These are phyloP conservation scores for Pristis pectinata DNA, from an alignment of 2,797 vertebrate genomes.

Conservation along the genomic window DNA sequence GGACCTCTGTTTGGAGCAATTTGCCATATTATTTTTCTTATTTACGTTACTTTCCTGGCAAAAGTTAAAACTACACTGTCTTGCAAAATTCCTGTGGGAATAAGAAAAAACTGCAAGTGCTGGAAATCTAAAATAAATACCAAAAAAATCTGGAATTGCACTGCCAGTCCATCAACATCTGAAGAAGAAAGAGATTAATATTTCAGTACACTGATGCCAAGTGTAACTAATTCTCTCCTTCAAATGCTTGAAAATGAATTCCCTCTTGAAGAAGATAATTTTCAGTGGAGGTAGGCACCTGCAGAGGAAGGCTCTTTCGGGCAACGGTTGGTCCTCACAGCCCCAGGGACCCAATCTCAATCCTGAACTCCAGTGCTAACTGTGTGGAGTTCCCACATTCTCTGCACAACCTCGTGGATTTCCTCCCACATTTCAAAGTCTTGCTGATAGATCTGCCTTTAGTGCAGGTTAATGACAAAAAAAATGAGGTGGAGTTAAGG, in stretches of 20 bases:
- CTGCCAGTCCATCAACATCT: neutral
- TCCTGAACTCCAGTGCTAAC: too few species aligned
- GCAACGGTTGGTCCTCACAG: too few species aligned
- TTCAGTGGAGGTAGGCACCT: neutral
- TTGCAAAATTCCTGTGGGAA: conserved; percentile 16
- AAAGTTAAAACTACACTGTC: neutral
- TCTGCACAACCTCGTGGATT: too few species aligned
- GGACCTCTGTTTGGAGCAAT: neutral
- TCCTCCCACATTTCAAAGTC: too few species aligned
- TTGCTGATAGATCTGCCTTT: too few species aligned
- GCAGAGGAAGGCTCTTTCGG: too few species aligned
- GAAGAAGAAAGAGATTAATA: neutral
- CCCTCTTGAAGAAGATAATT: neutral
- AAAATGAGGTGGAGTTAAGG: too few species aligned
- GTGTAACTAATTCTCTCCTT: neutral
- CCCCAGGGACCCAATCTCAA: too few species aligned
- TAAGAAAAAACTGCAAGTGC: neutral
- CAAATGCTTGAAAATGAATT: neutral
- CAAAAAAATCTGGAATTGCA: neutral
- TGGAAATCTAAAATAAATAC: conserved; percentile 11
- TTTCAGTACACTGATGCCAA: neutral
- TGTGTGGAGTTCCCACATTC: too few species aligned
- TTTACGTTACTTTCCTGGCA: conserved; percentile 12
- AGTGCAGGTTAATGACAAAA: too few species aligned
- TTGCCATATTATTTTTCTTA: neutral